Conservation (phyloP, 2,888 invertebrate genomes). For the Noctua pronuba region DNA sequence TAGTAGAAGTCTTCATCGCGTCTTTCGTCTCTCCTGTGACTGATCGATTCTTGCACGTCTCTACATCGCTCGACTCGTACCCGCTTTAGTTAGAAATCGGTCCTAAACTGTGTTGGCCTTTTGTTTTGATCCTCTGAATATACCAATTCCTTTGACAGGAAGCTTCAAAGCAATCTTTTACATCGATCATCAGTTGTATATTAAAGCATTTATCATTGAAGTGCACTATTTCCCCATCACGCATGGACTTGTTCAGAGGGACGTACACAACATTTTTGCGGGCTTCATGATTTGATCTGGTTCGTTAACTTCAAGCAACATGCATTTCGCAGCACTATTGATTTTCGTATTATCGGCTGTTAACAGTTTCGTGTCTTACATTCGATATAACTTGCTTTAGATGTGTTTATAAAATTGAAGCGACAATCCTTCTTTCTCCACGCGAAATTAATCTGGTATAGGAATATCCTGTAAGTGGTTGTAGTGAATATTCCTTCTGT, state of each 20-base stretch:
- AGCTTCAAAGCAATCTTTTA: constrained; percentile 20
- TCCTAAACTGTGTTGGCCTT: background rate
- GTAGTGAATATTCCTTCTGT: background rate
- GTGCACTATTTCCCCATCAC: background rate
- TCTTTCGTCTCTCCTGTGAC: background rate
- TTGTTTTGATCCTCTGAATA: background rate
- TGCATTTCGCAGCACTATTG: background rate
- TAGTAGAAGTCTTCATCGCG: background rate
- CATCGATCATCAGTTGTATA: constrained; percentile 33
- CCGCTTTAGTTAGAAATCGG: background rate
- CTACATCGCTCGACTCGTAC: background rate
- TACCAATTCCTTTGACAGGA: background rate
- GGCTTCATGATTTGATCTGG: constrained; percentile 18
- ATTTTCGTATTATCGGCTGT: constrained; percentile 7
- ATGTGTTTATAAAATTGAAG: background rate
- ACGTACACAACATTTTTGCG: background rate
- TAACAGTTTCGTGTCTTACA: background rate
- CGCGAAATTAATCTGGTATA: background rate
- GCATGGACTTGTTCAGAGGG: background rate
- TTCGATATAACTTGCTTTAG: background rate
- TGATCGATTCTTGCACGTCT: background rate
- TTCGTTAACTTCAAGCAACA: background rate
- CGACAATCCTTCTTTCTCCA: background rate
- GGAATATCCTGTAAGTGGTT: background rate
- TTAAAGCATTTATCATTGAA: constrained; percentile 19